Evolutionary conservation across 2,888 invertebrate genomes (phyloP).

Genomic region (Drosophila mayaguana): DNA sequence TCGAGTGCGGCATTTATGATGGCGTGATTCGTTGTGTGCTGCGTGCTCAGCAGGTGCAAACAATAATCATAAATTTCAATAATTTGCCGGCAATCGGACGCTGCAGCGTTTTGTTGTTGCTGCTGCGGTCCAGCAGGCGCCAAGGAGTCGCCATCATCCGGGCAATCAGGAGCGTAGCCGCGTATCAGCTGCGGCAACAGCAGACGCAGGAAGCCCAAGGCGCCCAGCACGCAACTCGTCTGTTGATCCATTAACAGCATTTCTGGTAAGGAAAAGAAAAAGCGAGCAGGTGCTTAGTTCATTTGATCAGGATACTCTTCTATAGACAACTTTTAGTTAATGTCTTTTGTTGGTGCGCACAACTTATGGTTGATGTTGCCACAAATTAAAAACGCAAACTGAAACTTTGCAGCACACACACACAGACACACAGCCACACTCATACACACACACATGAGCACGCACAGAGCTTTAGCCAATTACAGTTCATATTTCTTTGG

Average conservation of each 20-base stretch:
- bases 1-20: constrained; percentile 95
- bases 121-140: constrained; percentile 46
- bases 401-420: constrained; percentile 58
- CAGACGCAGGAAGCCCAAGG: constrained; percentile 88
- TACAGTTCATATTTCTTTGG: constrained; percentile 76
- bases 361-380: constrained; percentile 58
- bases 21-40: constrained; percentile 92
- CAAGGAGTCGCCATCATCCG: constrained; percentile 69
- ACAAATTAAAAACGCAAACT: constrained; percentile 74
- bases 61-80: constrained; percentile 92
- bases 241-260: constrained; percentile 83
- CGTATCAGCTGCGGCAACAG: constrained; percentile 87
- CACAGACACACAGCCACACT: constrained; percentile 12
- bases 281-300: constrained; percentile 4
- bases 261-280: constrained; percentile 61
- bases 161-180: constrained; percentile 65
- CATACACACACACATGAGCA: constrained; percentile 17
- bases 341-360: constrained; percentile 34
- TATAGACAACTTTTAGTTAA: constrained; percentile 47
- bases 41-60: constrained; percentile 89
- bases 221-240: constrained; percentile 87
- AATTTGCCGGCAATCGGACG: constrained; percentile 82
- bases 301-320: not conserved
- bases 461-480: constrained; percentile 66
- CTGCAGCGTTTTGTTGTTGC: constrained; percentile 39